Conservation (phyloP, 2,797 vertebrate genomes). For the Sebastes miniatus region DNA sequence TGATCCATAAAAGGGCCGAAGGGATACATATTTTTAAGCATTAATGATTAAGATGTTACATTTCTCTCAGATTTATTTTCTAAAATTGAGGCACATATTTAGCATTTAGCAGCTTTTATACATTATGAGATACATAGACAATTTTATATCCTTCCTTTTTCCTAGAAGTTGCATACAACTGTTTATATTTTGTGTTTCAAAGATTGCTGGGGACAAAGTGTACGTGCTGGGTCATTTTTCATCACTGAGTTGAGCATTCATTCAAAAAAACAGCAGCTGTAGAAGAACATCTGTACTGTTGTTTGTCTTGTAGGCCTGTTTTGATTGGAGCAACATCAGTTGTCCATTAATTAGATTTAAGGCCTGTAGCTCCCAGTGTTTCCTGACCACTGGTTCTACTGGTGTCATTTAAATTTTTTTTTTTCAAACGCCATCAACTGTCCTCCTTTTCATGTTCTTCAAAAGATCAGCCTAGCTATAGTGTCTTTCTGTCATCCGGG, state of each 20-base stretch:
- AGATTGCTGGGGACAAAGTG: background rate
- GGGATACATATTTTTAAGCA: background rate
- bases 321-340: background rate
- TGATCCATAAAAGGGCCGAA: background rate
- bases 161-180: background rate
- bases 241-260: background rate
- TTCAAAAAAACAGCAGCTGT: too few species aligned
- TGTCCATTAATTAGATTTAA: background rate
- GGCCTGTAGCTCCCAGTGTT: background rate
- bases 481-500: conserved; percentile 85
- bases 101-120: background rate
- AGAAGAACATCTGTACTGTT: background rate
- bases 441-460: conserved; percentile 80
- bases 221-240: background rate
- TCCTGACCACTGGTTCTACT: conserved; percentile 20
- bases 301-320: background rate
- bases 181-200: background rate
- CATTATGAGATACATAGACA: background rate
- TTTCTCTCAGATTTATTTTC: background rate
- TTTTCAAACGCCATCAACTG: conserved; percentile 65
- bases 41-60: background rate
- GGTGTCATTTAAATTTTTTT: background rate
- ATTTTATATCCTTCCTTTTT: background rate
- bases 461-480: conserved; percentile 83
- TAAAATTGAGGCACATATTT: background rate